These are phyloP conservation scores for Charadrius vociferus DNA, from an alignment of 2,113 vertebrate genomes.

Conservation along the genomic window DNA sequence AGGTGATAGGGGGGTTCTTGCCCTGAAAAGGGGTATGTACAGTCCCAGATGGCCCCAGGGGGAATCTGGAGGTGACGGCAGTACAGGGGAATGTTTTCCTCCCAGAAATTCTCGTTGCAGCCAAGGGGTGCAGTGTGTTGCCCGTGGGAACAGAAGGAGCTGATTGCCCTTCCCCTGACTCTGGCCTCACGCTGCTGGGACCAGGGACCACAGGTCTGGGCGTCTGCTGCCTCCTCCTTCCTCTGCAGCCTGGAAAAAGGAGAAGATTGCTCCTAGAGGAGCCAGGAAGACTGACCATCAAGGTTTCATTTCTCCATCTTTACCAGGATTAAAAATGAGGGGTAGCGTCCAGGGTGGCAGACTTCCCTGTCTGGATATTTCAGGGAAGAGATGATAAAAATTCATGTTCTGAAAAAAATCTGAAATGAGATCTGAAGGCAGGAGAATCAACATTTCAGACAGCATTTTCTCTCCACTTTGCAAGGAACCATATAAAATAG, in stretches of 20 bases:
- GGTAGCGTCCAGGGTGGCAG: neutral
- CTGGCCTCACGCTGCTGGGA: neutral
- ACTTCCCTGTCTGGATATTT: neutral
- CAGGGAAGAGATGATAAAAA: neutral
- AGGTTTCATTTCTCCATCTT: neutral
- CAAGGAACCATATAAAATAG: neutral
- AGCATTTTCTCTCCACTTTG: neutral
- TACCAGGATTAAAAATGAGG: neutral
- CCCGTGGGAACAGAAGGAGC: neutral
- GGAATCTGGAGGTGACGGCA: neutral
- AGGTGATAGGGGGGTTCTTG: neutral
- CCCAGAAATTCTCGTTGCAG: neutral
- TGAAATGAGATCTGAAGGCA: neutral
- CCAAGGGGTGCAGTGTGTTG: no score
- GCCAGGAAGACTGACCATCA: neutral
- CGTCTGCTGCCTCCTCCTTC: neutral
- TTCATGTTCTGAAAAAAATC: neutral
- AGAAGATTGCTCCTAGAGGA: neutral
- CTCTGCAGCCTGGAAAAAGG: neutral
- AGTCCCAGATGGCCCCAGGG: accelerated
- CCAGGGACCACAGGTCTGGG: accelerated
- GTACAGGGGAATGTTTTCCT: neutral
- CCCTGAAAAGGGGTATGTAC: neutral
- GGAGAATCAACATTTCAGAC: neutral
- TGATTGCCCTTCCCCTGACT: neutral